phyloP scores from a whole-genome alignment of 1,140 invertebrate species.

The Drosophila oshimai region DNA sequence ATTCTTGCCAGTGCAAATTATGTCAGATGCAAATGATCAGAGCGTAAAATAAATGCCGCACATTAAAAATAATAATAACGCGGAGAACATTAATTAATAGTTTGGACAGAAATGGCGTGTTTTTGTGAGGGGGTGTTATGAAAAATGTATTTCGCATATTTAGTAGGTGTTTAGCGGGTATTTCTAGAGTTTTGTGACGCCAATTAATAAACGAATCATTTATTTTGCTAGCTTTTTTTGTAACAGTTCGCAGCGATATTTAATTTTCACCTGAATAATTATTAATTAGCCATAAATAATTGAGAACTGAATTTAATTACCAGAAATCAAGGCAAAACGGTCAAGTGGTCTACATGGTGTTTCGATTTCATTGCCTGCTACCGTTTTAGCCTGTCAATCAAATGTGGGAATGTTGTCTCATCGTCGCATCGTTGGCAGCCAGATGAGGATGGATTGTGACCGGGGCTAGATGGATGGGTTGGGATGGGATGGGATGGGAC shows the following conservation, averaged over 20 bases:
- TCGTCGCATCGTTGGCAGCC: slow-evolving; percentile 38
- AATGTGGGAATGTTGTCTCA: slow-evolving; percentile 46
- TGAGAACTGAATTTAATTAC: slow-evolving; percentile 35
- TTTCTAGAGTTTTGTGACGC: slow-evolving; percentile 27
- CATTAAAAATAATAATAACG: slow-evolving; percentile 49
- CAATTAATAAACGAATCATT: slow-evolving; percentile 60
- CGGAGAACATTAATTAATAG: slow-evolving; percentile 56
- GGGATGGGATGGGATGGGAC: too few species aligned
- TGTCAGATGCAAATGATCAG: slow-evolving; percentile 31
- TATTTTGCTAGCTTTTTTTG: background rate
- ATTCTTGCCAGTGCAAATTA: slow-evolving; percentile 30
- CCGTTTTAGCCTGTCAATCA: slow-evolving; percentile 52
- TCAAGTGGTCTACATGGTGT: background rate
- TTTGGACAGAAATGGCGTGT: slow-evolving; percentile 15
- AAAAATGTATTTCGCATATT: slow-evolving; percentile 50
- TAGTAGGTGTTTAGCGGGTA: slow-evolving; percentile 57
- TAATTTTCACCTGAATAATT: slow-evolving; percentile 27
- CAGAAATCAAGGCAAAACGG: background rate
- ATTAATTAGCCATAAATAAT: slow-evolving; percentile 60
- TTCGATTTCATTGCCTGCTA: slow-evolving; percentile 12
- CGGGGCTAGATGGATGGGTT: slow-evolving; percentile 18
- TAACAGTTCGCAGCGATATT: too few species aligned
- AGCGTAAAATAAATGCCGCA: slow-evolving; percentile 30
- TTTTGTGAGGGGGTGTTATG: slow-evolving; percentile 28
- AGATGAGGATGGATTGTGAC: slow-evolving; percentile 40